phyloP scores from a whole-genome alignment of 1,140 invertebrate species.

The Drosophila mauritiana region DNA sequence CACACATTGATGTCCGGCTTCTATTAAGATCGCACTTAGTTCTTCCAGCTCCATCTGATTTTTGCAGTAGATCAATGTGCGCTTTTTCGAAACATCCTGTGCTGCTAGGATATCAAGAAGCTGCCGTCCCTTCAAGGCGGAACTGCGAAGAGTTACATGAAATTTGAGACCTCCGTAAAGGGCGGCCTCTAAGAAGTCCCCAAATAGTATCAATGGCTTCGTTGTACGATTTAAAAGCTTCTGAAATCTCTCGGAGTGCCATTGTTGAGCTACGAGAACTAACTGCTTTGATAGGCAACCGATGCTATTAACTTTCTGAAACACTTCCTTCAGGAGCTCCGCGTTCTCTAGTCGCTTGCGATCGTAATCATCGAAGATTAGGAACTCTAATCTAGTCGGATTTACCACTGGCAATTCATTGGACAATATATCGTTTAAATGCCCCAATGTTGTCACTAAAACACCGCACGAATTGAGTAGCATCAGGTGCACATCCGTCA shows the following conservation, averaged over 20 bases:
- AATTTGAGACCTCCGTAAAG: constrained; percentile 51
- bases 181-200: constrained; percentile 55
- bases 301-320: neutral
- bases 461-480: constrained; percentile 59
- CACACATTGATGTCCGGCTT: constrained; percentile 29
- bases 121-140: constrained; percentile 7
- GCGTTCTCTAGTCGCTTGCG: constrained; percentile 1
- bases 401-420: constrained; percentile 22
- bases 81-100: neutral
- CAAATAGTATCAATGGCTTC: constrained; percentile 46
- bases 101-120: constrained; percentile 17
- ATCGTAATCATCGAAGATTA: constrained; percentile 62
- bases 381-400: constrained; percentile 14
- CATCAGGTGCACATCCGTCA: constrained; percentile 2
- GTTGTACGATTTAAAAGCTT: constrained; percentile 6
- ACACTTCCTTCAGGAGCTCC: constrained; percentile 6
- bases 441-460: constrained; percentile 35
- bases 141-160: constrained; percentile 1
- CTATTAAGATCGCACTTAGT: neutral
- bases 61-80: constrained; percentile 49
- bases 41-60: constrained; percentile 16
- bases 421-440: constrained; percentile 13
- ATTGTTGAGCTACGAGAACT: constrained; percentile 51
- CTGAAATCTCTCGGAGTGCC: constrained; percentile 30
- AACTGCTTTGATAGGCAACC: constrained; percentile 13